Base-by-base conservation (phyloP, 2,888 invertebrate genomes). In the Agonopterix alstromeriana region DNA sequence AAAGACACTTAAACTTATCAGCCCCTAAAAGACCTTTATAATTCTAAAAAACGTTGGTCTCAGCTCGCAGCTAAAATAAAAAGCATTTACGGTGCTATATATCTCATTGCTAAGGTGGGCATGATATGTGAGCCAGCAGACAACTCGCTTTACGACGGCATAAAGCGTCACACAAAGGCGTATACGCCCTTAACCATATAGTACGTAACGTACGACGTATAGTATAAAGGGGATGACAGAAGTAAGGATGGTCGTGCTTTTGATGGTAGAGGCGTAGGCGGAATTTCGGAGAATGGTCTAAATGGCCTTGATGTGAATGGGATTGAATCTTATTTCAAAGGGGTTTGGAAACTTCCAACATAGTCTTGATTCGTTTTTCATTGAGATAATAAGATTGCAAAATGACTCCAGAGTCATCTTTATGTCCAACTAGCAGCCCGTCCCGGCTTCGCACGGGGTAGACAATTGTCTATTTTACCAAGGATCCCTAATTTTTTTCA, bases 111-210 rank as follows among this genome's bases (percentile, higher is more conserved):
- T 56, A 65, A 66, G 70, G 68, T 71, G 69, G 62, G 68, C 65
- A 63, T 66, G 45, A 49, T 48, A 45, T 49, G 45, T 41, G 66
- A 10, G 42, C 58, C 61, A 60, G 63, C 61, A 67, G 68, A 66
- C 70, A 64, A 63, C 27, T 27, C 65, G 66, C 70, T 82, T 82
- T 82, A 82, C 67, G 77, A 70, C 65, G 53, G 55, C 73, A 78
- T 81, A 80, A 82, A 79, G 73, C 72, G 67, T 60, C 60, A 59
- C 59, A 58, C 65, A 61, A 66, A 65, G 67, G 68, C 69, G 62
- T 56, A 58, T 63, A 58, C 68, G 60, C 61, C 63, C 61, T 64
- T 64, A 66, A 61, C 57, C 58, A 27, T 46, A 63, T 64, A 67
- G 65, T 68, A 61, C 63, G 58, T 53, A 36, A 45, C 45, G 44